Percentiles rank a stretch among this genome's conserved stretches.
These are phyloP conservation scores for Pipa parva DNA, from an alignment of 2,113 vertebrate genomes.

Conservation along the genomic window DNA sequence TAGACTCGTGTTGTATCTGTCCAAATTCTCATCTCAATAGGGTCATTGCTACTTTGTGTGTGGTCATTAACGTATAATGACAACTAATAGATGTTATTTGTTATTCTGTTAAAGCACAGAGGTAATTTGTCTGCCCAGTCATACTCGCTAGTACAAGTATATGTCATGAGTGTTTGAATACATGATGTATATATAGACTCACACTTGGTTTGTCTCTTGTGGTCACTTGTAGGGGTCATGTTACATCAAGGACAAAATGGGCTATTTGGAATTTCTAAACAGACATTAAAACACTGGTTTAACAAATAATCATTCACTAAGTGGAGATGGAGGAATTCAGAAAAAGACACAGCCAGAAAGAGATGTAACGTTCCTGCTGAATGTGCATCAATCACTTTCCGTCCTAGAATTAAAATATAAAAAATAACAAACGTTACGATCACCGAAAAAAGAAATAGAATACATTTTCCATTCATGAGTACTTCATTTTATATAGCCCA, in stretches of 20 bases:
- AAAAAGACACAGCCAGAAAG: background rate
- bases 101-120: too few species aligned
- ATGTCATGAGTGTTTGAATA: background rate
- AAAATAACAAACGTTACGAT: too few species aligned
- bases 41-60: background rate
- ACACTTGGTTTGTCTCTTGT: slow-evolving; percentile 8
- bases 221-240: background rate
- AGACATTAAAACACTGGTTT: slow-evolving; percentile 5
- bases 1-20: too few species aligned
- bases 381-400: too few species aligned
- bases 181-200: background rate
- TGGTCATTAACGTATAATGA: background rate
- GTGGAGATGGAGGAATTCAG: background rate
- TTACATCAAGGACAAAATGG: background rate
- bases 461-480: too few species aligned
- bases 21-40: background rate
- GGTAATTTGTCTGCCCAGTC: background rate
- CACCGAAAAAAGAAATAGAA: too few species aligned
- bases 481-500: too few species aligned
- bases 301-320: slow-evolving; percentile 3
- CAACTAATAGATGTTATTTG: too few species aligned
- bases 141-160: background rate
- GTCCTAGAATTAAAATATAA: too few species aligned
- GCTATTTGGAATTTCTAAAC: slow-evolving; percentile 4
- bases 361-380: background rate